phyloP scores from a whole-genome alignment of 2,888 invertebrate species.

The Myopa testacea region DNA sequence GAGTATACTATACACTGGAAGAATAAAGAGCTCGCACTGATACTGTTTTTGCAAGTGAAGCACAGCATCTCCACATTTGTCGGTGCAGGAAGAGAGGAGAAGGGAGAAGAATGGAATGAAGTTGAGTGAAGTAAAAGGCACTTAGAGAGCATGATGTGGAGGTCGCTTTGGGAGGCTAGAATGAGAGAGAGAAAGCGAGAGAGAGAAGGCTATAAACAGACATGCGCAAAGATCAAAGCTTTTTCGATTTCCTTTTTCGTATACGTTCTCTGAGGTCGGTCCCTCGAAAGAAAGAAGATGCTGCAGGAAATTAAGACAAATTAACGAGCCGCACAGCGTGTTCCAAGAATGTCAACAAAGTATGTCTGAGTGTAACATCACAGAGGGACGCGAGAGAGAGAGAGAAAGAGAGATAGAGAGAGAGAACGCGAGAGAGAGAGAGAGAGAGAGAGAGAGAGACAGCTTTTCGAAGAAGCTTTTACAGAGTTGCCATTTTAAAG shows the following conservation, averaged over 20 bases:
- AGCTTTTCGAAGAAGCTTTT: background rate
- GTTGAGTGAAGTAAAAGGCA: too few relatives aligned
- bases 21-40: background rate
- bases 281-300: background rate
- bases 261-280: background rate
- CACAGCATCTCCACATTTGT: background rate
- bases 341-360: background rate
- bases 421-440: background rate
- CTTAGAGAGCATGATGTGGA: background rate
- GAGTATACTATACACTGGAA: background rate
- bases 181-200: slow-evolving; percentile 17
- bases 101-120: background rate
- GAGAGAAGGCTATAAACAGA: slow-evolving; percentile 6
- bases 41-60: too few relatives aligned
- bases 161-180: background rate
- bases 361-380: background rate
- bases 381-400: background rate
- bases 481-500: background rate
- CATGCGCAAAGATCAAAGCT: background rate
- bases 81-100: background rate
- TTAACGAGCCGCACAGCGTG: background rate
- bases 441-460: background rate
- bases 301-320: background rate
- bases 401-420: background rate
- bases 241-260: background rate